Evolutionary conservation across 2,888 invertebrate species (phyloP).

Genomic region (Euplagia quadripunctaria): DNA sequence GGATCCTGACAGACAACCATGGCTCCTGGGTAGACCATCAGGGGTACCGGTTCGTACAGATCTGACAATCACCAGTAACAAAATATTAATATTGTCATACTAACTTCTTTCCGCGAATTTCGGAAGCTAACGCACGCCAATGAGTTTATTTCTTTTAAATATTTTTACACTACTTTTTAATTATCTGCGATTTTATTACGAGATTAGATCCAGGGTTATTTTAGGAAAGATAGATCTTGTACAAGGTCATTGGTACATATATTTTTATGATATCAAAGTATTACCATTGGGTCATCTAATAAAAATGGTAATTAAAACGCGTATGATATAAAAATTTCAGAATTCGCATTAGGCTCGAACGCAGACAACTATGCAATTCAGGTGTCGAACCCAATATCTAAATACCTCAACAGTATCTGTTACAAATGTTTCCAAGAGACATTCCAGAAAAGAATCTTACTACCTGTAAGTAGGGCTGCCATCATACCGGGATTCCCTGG

Average conservation of each 20-base stretch:
- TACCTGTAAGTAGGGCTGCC: constrained; percentile 9
- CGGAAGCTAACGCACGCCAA: not conserved
- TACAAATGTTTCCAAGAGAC: not conserved
- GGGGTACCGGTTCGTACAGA: constrained; percentile 45
- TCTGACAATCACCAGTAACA: constrained; percentile 54
- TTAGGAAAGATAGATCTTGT: not conserved
- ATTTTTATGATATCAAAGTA: too few relatives aligned
- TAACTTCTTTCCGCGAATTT: constrained; percentile 20
- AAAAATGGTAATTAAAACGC: not conserved
- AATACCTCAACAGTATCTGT: not conserved
- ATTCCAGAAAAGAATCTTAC: not conserved
- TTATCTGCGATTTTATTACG: too few relatives aligned
- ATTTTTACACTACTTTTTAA: too few relatives aligned
- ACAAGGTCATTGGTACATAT: too few relatives aligned
- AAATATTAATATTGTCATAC: constrained; percentile 44
- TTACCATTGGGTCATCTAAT: not conserved
- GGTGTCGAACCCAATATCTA: constrained; percentile 3
- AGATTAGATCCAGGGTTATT: not conserved
- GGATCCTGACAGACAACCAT: constrained; percentile 48
- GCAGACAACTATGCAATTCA: not conserved
- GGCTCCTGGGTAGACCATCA: constrained; percentile 48
- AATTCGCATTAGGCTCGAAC: not conserved
- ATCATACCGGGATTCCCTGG: too few relatives aligned
- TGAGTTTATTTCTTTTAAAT: too few relatives aligned
- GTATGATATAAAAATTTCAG: not conserved